Conservation (phyloP, 1,140 invertebrate species). For the Druon quercuslanigerum region DNA sequence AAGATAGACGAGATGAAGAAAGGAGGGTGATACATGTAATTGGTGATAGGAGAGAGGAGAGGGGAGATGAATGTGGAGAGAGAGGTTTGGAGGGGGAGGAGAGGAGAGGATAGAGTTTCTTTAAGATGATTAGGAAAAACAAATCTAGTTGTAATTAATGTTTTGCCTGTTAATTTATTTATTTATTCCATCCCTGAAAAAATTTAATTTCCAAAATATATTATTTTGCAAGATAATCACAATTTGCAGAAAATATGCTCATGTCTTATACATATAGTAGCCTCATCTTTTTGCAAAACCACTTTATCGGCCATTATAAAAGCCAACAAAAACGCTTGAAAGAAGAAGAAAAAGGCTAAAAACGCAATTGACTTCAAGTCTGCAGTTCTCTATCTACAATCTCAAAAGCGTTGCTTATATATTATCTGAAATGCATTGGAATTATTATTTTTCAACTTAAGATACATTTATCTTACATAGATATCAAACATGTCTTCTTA, state of each 20-base stretch:
- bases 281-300: neutral
- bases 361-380: neutral
- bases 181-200: too few species aligned
- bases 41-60: too few species aligned
- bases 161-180: too few species aligned
- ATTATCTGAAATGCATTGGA: conserved; percentile 21
- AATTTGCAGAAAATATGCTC: neutral
- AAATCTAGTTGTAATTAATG: too few species aligned
- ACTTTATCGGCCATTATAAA: neutral
- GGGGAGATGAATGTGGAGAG: too few species aligned
- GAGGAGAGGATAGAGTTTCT: too few species aligned
- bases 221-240: neutral
- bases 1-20: too few species aligned
- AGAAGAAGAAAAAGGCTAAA: neutral
- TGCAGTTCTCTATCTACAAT: conserved; percentile 22
- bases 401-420: conserved; percentile 1
- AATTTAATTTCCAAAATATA: too few species aligned
- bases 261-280: neutral
- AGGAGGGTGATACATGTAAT: too few species aligned
- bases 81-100: too few species aligned
- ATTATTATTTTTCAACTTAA: neutral
- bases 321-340: neutral
- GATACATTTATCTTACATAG: conserved; percentile 12
- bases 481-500: conserved; percentile 1
- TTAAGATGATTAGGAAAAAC: too few species aligned